A percentile compares a stretch with the other conserved stretches of the same genome.
Evolutionary conservation across 1,140 invertebrate genomes (phyloP).

Genomic region (Drosophila parabipectinata): DNA sequence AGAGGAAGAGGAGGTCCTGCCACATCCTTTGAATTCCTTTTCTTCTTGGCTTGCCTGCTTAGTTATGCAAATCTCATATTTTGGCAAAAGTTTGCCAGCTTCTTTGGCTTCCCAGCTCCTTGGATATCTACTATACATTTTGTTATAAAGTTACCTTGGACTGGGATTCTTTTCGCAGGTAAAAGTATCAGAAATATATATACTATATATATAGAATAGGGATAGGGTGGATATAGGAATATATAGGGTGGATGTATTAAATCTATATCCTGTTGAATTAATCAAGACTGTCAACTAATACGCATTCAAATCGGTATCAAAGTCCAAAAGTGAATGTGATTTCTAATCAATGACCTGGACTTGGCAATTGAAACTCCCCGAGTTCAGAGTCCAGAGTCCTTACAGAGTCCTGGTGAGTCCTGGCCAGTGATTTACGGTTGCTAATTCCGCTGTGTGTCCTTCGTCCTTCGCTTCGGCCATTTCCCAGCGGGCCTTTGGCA

Average conservation of each 20-base stretch:
- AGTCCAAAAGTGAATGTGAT: conserved; percentile 11
- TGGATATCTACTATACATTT: conserved; percentile 2
- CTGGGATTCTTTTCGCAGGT: not conserved
- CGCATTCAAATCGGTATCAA: conserved; percentile 38
- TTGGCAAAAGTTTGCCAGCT: conserved; percentile 51
- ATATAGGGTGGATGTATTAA: too few species aligned
- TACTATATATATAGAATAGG: too few species aligned
- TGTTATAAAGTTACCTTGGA: conserved; percentile 53
- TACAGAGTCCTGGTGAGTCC: not conserved
- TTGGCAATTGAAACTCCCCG: not conserved
- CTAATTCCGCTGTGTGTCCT: conserved; percentile 24
- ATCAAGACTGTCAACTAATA: not conserved
- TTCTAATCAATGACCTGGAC: conserved; percentile 27
- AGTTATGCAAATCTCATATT: conserved; percentile 71
- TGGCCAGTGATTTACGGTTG: conserved; percentile 41
- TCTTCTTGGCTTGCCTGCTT: conserved; percentile 30
- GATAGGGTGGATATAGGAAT: too few species aligned
- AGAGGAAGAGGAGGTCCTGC: not conserved
- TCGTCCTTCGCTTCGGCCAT: not conserved
- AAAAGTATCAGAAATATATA: not conserved
- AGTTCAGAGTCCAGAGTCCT: not conserved
- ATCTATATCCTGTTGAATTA: not conserved
- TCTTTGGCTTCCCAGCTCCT: conserved; percentile 15
- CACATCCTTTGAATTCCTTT: conserved; percentile 2
- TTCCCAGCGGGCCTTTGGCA: conserved; percentile 6